These are phyloP conservation scores for Rhinichthys klamathensis DNA, from an alignment of 2,113 vertebrate species.

Conservation along the genomic window DNA sequence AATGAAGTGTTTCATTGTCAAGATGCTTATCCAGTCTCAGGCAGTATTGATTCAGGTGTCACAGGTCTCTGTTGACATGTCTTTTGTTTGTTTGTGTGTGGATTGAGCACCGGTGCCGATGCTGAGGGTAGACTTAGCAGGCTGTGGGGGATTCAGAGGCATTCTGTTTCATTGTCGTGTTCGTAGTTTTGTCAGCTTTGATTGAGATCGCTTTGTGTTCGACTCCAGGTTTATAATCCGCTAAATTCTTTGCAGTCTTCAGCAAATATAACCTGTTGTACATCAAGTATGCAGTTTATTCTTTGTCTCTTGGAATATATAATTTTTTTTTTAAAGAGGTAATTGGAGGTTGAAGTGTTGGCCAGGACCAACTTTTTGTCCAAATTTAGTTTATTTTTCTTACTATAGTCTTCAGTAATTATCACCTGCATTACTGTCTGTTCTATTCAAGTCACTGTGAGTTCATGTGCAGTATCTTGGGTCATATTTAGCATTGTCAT, in stretches of 20 bases:
- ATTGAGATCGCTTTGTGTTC: not conserved
- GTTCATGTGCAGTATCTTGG: not conserved
- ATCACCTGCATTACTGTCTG: not conserved
- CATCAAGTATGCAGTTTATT: not conserved
- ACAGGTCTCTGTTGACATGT: constrained; percentile 32
- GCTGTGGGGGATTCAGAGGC: constrained; percentile 9
- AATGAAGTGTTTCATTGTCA: constrained; percentile 34
- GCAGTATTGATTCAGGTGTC: constrained; percentile 40
- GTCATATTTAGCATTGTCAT: not conserved
- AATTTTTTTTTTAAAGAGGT: not conserved
- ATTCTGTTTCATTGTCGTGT: not conserved
- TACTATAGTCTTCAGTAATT: not conserved
- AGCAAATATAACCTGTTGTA: not conserved
- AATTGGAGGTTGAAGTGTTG: not conserved
- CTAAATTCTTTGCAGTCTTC: not conserved
- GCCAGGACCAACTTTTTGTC: not conserved
- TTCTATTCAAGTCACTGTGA: not conserved
- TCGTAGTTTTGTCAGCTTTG: not conserved
- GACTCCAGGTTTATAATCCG: not conserved
- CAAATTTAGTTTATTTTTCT: not conserved
- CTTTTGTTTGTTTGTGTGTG: constrained; percentile 32
- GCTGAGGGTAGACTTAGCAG: constrained; percentile 16
- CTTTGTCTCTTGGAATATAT: not conserved
- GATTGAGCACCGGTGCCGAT: not conserved
- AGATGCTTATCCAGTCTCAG: not conserved